Evolutionary conservation across 2,113 vertebrate species (phyloP).

Genomic region (Bungarus multicinctus): DNA sequence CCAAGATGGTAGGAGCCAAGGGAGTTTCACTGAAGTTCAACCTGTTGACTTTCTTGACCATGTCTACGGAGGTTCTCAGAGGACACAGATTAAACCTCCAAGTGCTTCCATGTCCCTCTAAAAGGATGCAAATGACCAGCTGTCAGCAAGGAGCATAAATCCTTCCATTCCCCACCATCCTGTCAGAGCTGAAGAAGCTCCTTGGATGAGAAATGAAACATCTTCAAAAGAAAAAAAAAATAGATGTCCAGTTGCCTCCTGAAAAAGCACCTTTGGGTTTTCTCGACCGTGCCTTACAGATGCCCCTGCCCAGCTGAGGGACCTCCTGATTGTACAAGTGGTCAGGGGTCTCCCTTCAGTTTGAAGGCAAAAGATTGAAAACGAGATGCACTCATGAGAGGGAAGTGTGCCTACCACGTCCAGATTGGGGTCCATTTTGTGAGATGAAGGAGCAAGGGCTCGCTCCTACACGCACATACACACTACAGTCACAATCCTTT

Average conservation of each 20-base stretch:
- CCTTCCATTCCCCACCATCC: too few species aligned
- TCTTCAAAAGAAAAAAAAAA: too few species aligned
- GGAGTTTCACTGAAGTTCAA: not conserved
- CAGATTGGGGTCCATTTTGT: not conserved
- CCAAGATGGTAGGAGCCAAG: not conserved
- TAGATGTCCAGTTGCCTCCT: too few species aligned
- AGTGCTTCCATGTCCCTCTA: rapidly evolving
- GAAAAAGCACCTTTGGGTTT: not conserved
- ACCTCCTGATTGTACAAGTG: not conserved
- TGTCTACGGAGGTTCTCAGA: too few species aligned
- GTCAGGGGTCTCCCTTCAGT: not conserved
- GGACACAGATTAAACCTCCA: too few species aligned
- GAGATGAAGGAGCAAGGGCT: not conserved
- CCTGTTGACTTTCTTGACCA: not conserved
- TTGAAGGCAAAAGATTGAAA: not conserved
- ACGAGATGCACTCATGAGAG: not conserved
- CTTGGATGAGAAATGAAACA: too few species aligned
- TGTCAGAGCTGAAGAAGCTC: too few species aligned
- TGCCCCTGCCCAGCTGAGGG: not conserved
- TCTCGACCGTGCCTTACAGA: not conserved
- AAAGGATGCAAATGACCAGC: too few species aligned
- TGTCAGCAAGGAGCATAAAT: too few species aligned
- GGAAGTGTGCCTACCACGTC: not conserved
- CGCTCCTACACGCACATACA: too few species aligned
- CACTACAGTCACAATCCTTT: too few species aligned